phyloP scores from a whole-genome alignment of 2,113 vertebrate genomes.

The Pelmatolapia mariae region DNA sequence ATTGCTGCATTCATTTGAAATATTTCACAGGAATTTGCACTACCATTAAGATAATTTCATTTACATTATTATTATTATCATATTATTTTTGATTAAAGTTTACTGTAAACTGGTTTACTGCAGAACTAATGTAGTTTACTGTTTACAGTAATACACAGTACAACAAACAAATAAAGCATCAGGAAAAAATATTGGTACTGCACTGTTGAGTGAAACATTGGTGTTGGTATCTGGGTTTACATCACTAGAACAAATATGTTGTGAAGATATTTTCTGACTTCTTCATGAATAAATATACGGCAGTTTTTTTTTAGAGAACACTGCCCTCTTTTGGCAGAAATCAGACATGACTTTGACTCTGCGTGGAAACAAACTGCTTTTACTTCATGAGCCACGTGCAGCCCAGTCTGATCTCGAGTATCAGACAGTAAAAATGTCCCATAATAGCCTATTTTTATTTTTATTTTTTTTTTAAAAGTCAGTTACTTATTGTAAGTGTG shows the following conservation, averaged over 20 bases:
- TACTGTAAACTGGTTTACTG: not conserved
- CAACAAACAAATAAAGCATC: not conserved
- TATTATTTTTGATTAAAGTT: not conserved
- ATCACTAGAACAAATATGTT: not conserved
- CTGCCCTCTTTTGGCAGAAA: not conserved
- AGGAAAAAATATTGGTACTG: not conserved
- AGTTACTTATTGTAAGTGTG: not conserved
- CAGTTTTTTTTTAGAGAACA: not conserved
- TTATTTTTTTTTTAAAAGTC: accelerated
- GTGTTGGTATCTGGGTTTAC: not conserved
- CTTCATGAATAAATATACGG: not conserved
- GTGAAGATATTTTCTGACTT: not conserved
- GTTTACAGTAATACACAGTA: not conserved
- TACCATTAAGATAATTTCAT: not conserved
- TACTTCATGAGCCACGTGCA: not conserved
- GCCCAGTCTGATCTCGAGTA: not conserved
- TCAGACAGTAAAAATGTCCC: not conserved
- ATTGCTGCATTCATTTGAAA: not conserved
- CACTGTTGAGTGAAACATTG: not conserved
- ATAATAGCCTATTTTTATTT: not conserved
- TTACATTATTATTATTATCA: not conserved
- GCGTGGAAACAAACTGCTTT: not conserved
- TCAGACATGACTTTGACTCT: not conserved
- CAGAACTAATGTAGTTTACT: not conserved
- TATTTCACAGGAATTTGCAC: not conserved